Evolutionary conservation across 1,140 invertebrate species (phyloP).

Genomic region (Bombus fervidus): DNA sequence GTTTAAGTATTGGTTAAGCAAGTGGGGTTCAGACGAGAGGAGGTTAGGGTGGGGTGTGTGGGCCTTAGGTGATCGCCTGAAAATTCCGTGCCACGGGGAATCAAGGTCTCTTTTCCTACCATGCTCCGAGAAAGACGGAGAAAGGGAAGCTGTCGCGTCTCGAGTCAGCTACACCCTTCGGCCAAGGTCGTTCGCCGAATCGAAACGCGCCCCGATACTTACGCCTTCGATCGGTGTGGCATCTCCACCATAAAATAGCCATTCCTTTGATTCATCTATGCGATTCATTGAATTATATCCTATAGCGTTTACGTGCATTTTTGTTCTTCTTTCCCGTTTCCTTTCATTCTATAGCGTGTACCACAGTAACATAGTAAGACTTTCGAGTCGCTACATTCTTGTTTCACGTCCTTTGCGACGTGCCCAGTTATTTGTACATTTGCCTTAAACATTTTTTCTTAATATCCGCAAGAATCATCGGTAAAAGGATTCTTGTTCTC

Average conservation of each 20-base stretch:
- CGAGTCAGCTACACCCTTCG: slow-evolving; percentile 38
- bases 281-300: not conserved
- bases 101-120: slow-evolving; percentile 58
- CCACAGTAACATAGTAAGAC: too few relatives aligned
- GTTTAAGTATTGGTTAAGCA: slow-evolving; percentile 80
- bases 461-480: not conserved
- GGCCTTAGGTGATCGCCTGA: slow-evolving; percentile 59
- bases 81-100: slow-evolving; percentile 41
- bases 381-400: not conserved
- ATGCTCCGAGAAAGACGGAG: not conserved
- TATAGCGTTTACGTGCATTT: not conserved
- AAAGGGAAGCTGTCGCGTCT: slow-evolving; percentile 17
- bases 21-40: slow-evolving; percentile 73
- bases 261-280: not conserved
- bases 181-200: slow-evolving; percentile 43
- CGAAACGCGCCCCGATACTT: not conserved
- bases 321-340: not conserved
- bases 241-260: too few relatives aligned
- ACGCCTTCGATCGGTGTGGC: too few relatives aligned
- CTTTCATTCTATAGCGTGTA: not conserved
- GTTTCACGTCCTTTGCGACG: not conserved
- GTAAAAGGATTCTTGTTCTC: not conserved
- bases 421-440: not conserved
- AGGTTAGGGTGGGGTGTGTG: slow-evolving; percentile 39
- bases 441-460: not conserved